These are phyloP conservation scores for Ciconia boyciana DNA, from an alignment of 2,113 vertebrate genomes.

Conservation along the genomic window DNA sequence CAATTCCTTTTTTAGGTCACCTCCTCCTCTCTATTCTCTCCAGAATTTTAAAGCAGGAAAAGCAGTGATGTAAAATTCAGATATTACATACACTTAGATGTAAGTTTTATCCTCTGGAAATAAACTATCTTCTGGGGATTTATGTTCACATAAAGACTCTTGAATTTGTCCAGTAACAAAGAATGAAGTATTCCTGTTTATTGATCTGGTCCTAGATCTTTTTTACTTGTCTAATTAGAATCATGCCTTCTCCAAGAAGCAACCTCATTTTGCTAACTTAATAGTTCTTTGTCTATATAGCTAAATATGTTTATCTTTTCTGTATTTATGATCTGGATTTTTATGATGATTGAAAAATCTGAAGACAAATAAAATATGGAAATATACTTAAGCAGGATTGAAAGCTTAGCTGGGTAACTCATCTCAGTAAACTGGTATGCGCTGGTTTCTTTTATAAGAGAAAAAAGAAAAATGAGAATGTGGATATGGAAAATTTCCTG, in stretches of 20 bases:
- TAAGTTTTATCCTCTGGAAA: not conserved
- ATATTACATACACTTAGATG: not conserved
- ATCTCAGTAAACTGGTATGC: not conserved
- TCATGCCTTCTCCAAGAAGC: not conserved
- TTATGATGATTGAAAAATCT: not conserved
- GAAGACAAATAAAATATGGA: not conserved
- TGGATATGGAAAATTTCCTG: not conserved
- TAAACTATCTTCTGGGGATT: not conserved
- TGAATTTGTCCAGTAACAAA: not conserved
- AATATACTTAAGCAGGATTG: not conserved
- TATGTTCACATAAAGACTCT: not conserved
- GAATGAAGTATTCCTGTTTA: not conserved
- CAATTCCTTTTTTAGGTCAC: not conserved
- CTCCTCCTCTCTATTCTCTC: not conserved
- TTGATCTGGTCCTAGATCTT: not conserved
- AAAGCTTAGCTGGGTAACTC: not conserved
- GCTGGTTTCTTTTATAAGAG: not conserved
- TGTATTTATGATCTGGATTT: not conserved
- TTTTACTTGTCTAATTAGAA: not conserved
- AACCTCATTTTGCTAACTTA: not conserved
- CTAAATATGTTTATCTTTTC: not conserved
- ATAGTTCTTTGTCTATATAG: not conserved
- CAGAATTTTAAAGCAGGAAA: not conserved
- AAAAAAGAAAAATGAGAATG: not conserved
- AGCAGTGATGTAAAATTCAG: not conserved